These are phyloP conservation scores for Syrrhaptes paradoxus DNA, from an alignment of 2,113 vertebrate genomes.

Conservation along the genomic window DNA sequence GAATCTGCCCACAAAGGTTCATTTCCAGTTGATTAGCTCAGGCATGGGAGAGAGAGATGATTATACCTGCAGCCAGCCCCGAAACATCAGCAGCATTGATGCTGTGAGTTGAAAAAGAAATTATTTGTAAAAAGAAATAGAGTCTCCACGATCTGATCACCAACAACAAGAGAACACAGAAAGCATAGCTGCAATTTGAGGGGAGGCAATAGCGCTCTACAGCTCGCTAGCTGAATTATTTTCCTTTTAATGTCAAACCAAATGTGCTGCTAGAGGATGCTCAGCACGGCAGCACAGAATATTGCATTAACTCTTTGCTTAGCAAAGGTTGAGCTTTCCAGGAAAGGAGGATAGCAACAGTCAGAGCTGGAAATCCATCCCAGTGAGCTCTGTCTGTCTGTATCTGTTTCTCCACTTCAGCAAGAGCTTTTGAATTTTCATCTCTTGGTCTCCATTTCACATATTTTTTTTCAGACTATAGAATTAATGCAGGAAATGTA, in stretches of 20 bases:
- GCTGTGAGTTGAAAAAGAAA: not conserved
- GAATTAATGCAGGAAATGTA: not conserved
- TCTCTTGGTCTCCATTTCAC: not conserved
- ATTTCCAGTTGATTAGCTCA: not conserved
- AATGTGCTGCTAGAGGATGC: not conserved
- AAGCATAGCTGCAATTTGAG: not conserved
- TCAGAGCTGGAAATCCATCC: not conserved
- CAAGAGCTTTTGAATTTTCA: not conserved
- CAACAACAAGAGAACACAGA: not conserved
- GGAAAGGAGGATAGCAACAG: not conserved
- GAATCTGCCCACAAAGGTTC: not conserved
- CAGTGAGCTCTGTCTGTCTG: not conserved
- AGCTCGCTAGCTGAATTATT: not conserved
- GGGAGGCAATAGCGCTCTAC: not conserved
- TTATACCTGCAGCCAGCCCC: not conserved
- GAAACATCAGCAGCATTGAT: not conserved
- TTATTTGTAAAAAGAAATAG: slow-evolving; percentile 1
- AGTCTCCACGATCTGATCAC: not conserved
- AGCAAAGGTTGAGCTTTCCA: not conserved
- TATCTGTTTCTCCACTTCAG: not conserved
- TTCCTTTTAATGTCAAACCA: not conserved
- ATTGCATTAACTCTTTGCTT: not conserved
- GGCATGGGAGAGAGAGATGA: not conserved
- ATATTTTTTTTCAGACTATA: not conserved
- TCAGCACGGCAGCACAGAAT: not conserved